Percentiles rank a stretch among this genome's conserved stretches.
These are phyloP conservation scores for Schlechtendalia chinensis DNA, from an alignment of 1,140 invertebrate genomes.

Conservation along the genomic window DNA sequence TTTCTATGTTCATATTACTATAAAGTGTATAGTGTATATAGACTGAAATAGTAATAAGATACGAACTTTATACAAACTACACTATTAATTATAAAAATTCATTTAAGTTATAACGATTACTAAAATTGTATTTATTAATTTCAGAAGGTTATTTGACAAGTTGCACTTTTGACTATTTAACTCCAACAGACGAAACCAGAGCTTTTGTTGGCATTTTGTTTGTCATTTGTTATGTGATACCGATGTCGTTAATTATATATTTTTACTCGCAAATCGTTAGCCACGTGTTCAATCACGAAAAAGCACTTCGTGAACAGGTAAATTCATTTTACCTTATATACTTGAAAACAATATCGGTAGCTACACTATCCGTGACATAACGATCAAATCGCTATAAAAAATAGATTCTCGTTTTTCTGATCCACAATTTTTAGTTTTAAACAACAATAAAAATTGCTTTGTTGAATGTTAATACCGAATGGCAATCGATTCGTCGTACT, in stretches of 20 bases:
- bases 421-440: too few species aligned
- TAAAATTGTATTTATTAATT: slow-evolving; percentile 54
- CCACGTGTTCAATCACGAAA: slow-evolving; percentile 83
- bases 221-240: slow-evolving; percentile 74
- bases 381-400: too few species aligned
- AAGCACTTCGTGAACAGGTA: slow-evolving; percentile 72
- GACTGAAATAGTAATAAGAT: neutral
- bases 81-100: neutral
- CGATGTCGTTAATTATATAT: slow-evolving; percentile 74
- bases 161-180: slow-evolving; percentile 80
- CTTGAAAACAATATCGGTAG: neutral
- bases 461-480: too few species aligned
- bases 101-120: neutral
- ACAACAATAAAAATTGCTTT: too few species aligned
- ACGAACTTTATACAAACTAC: too few species aligned
- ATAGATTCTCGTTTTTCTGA: too few species aligned
- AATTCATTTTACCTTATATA: slow-evolving; percentile 16
- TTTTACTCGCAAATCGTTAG: slow-evolving; percentile 83
- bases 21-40: neutral
- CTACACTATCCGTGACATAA: neutral
- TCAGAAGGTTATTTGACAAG: slow-evolving; percentile 80
- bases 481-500: too few species aligned
- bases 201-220: slow-evolving; percentile 74
- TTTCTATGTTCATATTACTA: neutral
- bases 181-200: slow-evolving; percentile 70